Evolutionary conservation across 2,797 vertebrate genomes (phyloP).

Genomic region (Eidolon dupreanum): DNA sequence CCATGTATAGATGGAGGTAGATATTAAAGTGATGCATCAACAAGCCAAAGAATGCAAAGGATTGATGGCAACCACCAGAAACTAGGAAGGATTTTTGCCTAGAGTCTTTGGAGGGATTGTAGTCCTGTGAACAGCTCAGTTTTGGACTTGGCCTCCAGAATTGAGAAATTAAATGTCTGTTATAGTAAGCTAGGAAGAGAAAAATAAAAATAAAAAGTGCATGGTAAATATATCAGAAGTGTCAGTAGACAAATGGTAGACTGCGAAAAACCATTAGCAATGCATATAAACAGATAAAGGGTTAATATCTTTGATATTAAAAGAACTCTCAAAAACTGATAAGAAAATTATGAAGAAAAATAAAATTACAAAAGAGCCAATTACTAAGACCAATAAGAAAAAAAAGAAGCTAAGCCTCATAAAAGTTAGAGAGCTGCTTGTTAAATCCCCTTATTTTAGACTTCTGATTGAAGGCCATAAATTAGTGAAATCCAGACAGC

Average conservation of each 20-base stretch:
- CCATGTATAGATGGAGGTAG: background rate
- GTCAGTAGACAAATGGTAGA: background rate
- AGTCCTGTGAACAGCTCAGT: background rate
- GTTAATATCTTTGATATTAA: background rate
- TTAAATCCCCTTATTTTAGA: background rate
- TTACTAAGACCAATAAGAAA: background rate
- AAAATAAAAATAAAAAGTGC: background rate
- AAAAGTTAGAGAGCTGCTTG: constrained; percentile 26
- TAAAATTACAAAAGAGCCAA: background rate
- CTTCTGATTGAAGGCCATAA: background rate
- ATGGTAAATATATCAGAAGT: background rate
- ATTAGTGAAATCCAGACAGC: background rate
- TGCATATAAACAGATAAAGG: background rate
- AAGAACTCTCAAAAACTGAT: background rate
- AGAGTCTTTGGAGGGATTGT: background rate
- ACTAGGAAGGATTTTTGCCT: background rate
- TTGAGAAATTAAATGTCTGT: background rate
- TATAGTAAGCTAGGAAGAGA: background rate
- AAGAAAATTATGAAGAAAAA: background rate
- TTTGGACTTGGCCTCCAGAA: background rate
- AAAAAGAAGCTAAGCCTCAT: background rate
- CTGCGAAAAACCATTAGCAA: background rate
- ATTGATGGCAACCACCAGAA: background rate
- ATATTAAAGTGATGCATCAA: background rate
- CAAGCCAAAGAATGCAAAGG: background rate